A percentile compares a stretch with the other conserved stretches of the same genome.
phyloP scores from a whole-genome alignment of 2,113 vertebrate species.

The Enhydra lutris region DNA sequence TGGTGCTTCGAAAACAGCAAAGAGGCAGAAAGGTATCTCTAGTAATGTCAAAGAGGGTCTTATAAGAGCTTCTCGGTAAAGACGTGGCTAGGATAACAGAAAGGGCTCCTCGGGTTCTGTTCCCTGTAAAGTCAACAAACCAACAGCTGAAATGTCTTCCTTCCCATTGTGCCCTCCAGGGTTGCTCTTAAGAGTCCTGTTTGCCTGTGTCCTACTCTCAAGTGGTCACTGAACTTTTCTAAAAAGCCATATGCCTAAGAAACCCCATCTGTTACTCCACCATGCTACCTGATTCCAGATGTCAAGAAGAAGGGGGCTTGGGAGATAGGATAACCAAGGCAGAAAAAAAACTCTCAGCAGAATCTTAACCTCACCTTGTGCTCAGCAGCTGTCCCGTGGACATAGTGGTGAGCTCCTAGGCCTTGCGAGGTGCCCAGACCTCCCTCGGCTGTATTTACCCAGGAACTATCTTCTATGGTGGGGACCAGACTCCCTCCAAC shows the following conservation, averaged over 20 bases:
- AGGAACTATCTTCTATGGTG: constrained; percentile 73
- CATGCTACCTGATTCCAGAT: neutral
- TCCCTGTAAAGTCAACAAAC: neutral
- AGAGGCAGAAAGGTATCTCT: neutral
- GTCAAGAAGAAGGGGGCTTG: neutral
- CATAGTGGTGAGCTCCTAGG: constrained; percentile 65
- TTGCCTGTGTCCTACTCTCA: neutral
- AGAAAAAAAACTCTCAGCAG: neutral
- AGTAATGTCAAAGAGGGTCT: neutral
- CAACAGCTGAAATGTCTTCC: neutral
- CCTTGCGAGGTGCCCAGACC: constrained; percentile 68
- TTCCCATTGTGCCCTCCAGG: neutral
- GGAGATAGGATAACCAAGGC: neutral
- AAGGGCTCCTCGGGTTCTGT: neutral
- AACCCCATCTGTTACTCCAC: neutral
- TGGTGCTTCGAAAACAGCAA: constrained; percentile 9
- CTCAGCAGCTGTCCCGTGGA: constrained; percentile 79
- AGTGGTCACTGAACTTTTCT: neutral
- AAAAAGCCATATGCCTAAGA: neutral
- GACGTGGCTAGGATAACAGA: neutral
- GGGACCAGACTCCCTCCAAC: constrained; percentile 64
- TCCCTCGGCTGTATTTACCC: constrained; percentile 80
- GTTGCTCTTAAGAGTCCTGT: neutral
- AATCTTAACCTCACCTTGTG: constrained; percentile 78
- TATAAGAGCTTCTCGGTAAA: neutral